Percentiles rank a stretch among this genome's conserved stretches.
Evolutionary conservation across 2,113 vertebrate genomes (phyloP).

Genomic region (Neopipo cinnamomea): DNA sequence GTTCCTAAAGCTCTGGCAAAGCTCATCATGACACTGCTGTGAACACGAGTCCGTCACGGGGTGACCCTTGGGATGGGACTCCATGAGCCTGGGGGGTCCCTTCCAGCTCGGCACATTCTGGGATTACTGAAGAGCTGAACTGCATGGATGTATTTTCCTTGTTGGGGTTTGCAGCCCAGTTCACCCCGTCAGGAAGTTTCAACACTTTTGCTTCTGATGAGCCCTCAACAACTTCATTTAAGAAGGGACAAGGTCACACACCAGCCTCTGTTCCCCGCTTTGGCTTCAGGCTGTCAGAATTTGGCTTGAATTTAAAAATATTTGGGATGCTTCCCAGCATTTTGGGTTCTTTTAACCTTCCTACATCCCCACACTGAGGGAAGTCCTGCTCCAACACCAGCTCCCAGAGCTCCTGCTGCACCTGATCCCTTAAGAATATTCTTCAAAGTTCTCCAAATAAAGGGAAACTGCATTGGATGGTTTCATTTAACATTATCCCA

Average conservation of each 20-base stretch:
- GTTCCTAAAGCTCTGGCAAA: neutral
- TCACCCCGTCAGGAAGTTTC: neutral
- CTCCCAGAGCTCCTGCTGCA: neutral
- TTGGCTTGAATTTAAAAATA: neutral
- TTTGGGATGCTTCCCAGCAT: rapidly evolving
- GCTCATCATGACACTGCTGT: rapidly evolving
- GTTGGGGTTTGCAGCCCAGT: neutral
- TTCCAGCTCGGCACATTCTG: neutral
- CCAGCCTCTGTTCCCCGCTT: neutral
- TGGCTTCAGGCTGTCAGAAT: neutral
- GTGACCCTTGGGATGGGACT: neutral
- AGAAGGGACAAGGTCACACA: rapidly evolving
- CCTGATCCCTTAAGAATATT: neutral
- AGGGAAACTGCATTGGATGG: neutral
- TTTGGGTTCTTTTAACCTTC: neutral
- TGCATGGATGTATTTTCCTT: rapidly evolving
- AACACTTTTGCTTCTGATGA: neutral
- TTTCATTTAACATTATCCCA: neutral
- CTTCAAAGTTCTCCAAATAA: neutral
- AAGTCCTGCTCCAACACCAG: neutral
- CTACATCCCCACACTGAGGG: too few species aligned
- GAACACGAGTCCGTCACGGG: rapidly evolving
- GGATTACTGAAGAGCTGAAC: neutral
- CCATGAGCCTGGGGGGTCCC: neutral
- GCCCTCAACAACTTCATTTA: neutral